Percentiles rank a stretch among this genome's conserved stretches.
phyloP scores from a whole-genome alignment of 2,797 vertebrate genomes.

The Coracias cyanogaster region DNA sequence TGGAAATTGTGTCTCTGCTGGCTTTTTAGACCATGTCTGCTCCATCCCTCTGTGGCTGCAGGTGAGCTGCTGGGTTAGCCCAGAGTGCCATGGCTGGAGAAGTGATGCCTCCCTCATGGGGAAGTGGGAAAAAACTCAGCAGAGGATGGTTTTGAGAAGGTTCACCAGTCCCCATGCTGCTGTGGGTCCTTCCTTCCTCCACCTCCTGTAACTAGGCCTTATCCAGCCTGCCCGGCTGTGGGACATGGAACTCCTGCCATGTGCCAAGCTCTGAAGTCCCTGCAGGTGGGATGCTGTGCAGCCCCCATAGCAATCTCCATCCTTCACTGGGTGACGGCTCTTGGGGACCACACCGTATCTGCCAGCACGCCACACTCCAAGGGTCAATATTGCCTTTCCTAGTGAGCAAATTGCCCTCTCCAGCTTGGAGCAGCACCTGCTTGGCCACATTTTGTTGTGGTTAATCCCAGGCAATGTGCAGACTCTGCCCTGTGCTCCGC shows the following conservation, averaged over 20 bases:
- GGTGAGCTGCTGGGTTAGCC: not conserved
- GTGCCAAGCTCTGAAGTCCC: not conserved
- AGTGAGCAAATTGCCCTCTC: fast-evolving
- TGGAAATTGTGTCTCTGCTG: not conserved
- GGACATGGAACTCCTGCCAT: not conserved
- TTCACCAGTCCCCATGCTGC: fast-evolving
- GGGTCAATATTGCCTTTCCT: not conserved
- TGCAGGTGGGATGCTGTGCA: not conserved
- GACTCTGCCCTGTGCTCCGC: not conserved
- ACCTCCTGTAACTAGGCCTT: not conserved
- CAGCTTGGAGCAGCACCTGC: not conserved
- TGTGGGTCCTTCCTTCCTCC: not conserved
- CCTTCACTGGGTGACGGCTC: not conserved
- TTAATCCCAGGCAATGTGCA: not conserved
- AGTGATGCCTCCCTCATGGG: fast-evolving
- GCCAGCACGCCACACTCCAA: fast-evolving
- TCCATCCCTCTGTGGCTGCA: not conserved
- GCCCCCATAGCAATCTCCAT: not conserved
- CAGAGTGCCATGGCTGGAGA: fast-evolving
- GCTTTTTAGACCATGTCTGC: not conserved
- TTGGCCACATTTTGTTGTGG: fast-evolving
- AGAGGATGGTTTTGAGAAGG: not conserved
- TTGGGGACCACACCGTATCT: fast-evolving
- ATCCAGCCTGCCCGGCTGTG: not conserved
- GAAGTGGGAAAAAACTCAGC: not conserved